phyloP scores from a whole-genome alignment of 2,888 invertebrate species.

The Schizaphis graminum region DNA sequence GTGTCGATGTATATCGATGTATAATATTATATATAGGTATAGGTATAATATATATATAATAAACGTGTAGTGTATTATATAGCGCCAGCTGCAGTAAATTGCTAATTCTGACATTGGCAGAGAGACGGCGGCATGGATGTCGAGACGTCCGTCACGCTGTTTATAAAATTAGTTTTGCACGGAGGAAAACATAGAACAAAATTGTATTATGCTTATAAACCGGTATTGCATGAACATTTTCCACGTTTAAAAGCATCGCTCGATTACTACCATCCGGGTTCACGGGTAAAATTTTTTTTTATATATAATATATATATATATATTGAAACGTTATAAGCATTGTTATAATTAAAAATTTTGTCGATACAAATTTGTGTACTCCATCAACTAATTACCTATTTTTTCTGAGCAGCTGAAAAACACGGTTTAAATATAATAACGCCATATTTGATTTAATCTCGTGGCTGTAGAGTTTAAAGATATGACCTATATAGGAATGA shows the following conservation, averaged over 20 bases:
- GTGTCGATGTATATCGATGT: neutral
- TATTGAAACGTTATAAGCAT: neutral
- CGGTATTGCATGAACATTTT: neutral
- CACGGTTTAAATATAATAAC: neutral
- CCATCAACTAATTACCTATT: neutral
- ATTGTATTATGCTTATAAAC: neutral
- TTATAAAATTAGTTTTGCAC: constrained; percentile 12
- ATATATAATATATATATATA: no score
- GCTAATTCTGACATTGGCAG: constrained; percentile 35
- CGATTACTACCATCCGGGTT: neutral
- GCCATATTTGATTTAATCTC: neutral
- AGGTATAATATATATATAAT: neutral
- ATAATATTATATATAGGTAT: no score
- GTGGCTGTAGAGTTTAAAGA: neutral
- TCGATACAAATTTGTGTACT: neutral
- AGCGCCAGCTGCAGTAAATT: neutral
- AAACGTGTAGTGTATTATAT: neutral
- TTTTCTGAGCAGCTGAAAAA: neutral
- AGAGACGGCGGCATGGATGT: neutral
- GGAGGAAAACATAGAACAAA: neutral
- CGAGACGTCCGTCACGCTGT: constrained; percentile 3
- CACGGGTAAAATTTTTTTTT: neutral
- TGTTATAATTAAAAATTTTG: neutral
- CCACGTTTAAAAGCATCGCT: neutral
- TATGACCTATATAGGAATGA: neutral